A percentile compares a stretch with the other conserved stretches of the same genome.
Evolutionary conservation across 1,140 invertebrate genomes (phyloP).

Genomic region (Lepidurus apus): DNA sequence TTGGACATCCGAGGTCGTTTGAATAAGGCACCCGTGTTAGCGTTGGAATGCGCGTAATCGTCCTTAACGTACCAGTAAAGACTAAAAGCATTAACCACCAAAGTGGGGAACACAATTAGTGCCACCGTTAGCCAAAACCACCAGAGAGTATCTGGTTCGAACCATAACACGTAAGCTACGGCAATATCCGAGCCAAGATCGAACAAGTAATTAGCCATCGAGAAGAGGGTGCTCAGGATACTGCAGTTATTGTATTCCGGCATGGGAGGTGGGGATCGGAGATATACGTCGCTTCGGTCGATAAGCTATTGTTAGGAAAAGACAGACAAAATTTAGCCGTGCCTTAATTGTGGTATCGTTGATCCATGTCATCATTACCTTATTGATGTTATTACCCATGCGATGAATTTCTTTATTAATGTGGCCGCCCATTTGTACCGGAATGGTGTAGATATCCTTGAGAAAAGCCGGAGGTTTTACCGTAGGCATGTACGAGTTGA

Average conservation of each 20-base stretch:
- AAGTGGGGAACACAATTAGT: slow-evolving; percentile 36
- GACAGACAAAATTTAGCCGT: not conserved
- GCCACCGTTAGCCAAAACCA: slow-evolving; percentile 37
- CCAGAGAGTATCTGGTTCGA: slow-evolving; percentile 34
- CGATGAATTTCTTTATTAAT: slow-evolving; percentile 31
- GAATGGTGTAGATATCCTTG: slow-evolving; percentile 32
- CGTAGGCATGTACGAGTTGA: slow-evolving; percentile 33
- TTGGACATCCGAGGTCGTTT: slow-evolving; percentile 33
- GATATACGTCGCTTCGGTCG: slow-evolving; percentile 34
- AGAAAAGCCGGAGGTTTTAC: slow-evolving; percentile 31
- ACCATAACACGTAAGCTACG: slow-evolving; percentile 38
- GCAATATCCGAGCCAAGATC: slow-evolving; percentile 36
- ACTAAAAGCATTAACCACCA: slow-evolving; percentile 39
- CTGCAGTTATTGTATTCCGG: slow-evolving; percentile 34
- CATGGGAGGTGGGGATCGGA: slow-evolving; percentile 32
- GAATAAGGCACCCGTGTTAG: slow-evolving; percentile 16
- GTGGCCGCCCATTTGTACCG: slow-evolving; percentile 30
- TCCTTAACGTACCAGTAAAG: slow-evolving; percentile 38
- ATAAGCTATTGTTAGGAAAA: slow-evolving; percentile 32
- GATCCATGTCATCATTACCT: slow-evolving; percentile 3
- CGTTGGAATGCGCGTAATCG: slow-evolving; percentile 34
- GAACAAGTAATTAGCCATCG: slow-evolving; percentile 34
- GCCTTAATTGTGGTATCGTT: not conserved
- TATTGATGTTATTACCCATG: slow-evolving; percentile 31
- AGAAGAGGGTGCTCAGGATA: slow-evolving; percentile 36